Evolutionary conservation across 1,140 invertebrate species (phyloP).

Genomic region (Ceratoteleas bidentatus): DNA sequence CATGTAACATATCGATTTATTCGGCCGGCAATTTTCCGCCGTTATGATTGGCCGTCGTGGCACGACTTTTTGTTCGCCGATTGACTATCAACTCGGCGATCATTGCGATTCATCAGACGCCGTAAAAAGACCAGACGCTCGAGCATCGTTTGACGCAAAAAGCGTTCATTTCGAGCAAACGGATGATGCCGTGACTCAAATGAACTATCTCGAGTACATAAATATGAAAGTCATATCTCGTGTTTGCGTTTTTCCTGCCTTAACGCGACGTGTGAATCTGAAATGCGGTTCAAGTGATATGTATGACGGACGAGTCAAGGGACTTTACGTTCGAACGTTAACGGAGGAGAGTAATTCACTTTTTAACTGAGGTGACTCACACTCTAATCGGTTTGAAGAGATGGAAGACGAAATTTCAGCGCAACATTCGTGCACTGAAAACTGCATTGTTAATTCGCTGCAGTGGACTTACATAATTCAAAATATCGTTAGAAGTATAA

Average conservation of each 20-base stretch:
- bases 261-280: constrained; percentile 8
- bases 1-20: constrained; percentile 50
- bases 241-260: constrained; percentile 34
- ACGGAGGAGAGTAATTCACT: background rate
- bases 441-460: no score
- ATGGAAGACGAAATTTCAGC: no score
- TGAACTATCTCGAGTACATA: constrained; percentile 55
- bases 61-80: constrained; percentile 42
- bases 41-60: constrained; percentile 51
- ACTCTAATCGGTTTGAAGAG: no score
- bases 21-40: constrained; percentile 19
- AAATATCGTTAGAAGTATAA: background rate
- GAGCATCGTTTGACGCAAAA: constrained; percentile 50
- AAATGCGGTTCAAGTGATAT: background rate
- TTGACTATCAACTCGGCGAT: constrained; percentile 56
- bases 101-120: constrained; percentile 51
- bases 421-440: no score
- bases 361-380: background rate
- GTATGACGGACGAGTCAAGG: background rate
- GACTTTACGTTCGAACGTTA: background rate
- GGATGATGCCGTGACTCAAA: constrained; percentile 37
- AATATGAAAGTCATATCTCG: constrained; percentile 52
- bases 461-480: background rate
- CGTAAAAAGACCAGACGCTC: constrained; percentile 43
- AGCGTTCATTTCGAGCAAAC: constrained; percentile 47